A percentile compares a stretch with the other conserved stretches of the same genome.
Evolutionary conservation across 2,113 vertebrate species (phyloP).

Genomic region (Menidia beryllina): DNA sequence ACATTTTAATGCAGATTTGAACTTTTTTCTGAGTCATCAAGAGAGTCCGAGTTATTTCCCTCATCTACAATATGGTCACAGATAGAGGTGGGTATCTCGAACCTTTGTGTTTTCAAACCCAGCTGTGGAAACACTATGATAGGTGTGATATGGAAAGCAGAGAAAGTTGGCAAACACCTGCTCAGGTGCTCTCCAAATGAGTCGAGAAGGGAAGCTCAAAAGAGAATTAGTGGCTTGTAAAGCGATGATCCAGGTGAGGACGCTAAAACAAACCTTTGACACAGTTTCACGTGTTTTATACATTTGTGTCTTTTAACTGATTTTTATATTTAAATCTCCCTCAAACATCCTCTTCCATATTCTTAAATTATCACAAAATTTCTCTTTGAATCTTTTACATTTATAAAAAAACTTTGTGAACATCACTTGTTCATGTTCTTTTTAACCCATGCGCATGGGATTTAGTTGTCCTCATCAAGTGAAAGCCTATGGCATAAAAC

Average conservation of each 20-base stretch:
- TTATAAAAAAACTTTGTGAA: neutral
- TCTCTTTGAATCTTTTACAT: neutral
- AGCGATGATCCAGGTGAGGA: conserved; percentile 39
- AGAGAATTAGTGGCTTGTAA: conserved; percentile 42
- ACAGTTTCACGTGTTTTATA: conserved; percentile 19
- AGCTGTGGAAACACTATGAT: conserved; percentile 42
- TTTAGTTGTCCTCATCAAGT: no score
- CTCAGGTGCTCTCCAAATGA: conserved; percentile 42
- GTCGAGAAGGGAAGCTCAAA: conserved; percentile 18
- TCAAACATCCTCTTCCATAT: neutral
- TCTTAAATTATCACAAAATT: neutral
- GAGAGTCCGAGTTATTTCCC: neutral
- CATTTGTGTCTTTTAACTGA: neutral
- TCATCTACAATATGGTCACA: conserved; percentile 2
- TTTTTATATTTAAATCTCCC: neutral
- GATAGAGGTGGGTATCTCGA: conserved; percentile 7
- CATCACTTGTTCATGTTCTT: no score
- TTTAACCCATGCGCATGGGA: no score
- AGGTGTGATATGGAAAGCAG: conserved; percentile 43
- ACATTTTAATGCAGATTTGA: neutral
- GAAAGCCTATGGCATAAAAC: no score
- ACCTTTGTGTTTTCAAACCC: conserved; percentile 23
- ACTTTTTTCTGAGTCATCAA: neutral
- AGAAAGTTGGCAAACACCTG: conserved; percentile 58
- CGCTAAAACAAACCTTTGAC: conserved; percentile 39